Evolutionary conservation across 2,797 vertebrate genomes (phyloP).

Genomic region (Anabacerthia variegaticeps): DNA sequence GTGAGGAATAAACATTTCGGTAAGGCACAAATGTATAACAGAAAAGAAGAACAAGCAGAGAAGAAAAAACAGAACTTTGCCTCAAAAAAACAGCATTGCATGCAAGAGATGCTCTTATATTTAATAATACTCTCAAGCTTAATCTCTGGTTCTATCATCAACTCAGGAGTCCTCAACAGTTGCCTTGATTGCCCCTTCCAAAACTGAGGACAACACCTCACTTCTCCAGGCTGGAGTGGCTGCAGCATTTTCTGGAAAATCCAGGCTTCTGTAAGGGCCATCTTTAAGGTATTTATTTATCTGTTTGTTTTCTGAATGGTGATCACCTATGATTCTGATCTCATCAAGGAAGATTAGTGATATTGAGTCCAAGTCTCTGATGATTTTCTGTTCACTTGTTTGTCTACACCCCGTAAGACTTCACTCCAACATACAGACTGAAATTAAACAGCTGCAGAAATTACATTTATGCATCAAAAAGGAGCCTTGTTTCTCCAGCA

Average conservation of each 20-base stretch:
- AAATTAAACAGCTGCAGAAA: background rate
- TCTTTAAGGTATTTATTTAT: background rate
- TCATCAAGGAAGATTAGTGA: background rate
- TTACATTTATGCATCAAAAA: background rate
- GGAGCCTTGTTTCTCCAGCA: background rate
- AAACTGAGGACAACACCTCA: background rate
- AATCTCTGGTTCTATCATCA: background rate
- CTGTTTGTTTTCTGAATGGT: background rate
- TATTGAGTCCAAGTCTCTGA: background rate
- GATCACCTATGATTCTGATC: background rate
- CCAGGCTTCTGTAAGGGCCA: background rate
- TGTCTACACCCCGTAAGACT: rapidly evolving
- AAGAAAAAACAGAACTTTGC: background rate
- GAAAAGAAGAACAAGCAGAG: background rate
- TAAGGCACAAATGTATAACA: background rate
- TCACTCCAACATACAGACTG: background rate
- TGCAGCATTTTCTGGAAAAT: background rate
- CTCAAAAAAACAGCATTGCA: background rate
- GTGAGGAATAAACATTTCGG: background rate
- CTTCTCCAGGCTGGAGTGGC: background rate
- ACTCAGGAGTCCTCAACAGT: background rate
- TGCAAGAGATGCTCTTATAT: background rate
- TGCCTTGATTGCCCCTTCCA: background rate
- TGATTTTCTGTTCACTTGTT: background rate
- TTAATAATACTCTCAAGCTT: background rate